Base-by-base conservation (phyloP, 2,113 vertebrate genomes). In the Hippocampus comes region DNA sequence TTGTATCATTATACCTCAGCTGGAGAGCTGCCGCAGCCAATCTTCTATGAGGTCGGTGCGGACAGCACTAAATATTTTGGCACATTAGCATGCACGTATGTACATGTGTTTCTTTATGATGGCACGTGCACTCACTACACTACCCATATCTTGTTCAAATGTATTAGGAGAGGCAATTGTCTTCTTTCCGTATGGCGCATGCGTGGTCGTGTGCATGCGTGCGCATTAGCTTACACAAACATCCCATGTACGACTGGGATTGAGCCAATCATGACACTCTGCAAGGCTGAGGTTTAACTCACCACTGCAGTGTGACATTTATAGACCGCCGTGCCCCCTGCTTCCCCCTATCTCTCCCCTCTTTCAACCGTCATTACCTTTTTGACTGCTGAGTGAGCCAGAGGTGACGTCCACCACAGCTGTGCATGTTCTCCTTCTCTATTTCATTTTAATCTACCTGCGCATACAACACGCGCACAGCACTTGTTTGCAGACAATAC, bases 241-340 rank as follows among this genome's bases (percentile, higher is more conserved):
- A 81, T 79, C 83, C 53, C 74, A 76, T 60, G 64, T 74, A 68
- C n/a, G 63, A 60, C 25, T 73, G 72, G 81, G 82, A 78, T 77
- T 78, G 53, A 63, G 34, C 27, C 15, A 74, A 53, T 83, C 83
- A 77, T 84, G 68, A 80, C 81, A 89, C 42, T 11, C 42, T 43
- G 42, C 10, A 69, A 68, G 70, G 81, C 78, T 74, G 82, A 88
- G 78, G 79, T 73, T 79, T 76, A 86, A 83, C 81, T 78, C 53
- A 70, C 78, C 83, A 48, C 68, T 79, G 48, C 74, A 78, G 69
- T 78, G 76, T 85, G 83, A 86, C 87, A 82, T 86, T 79, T 85
- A 76, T 78, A 82, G 73, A 74, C 77, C 75, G 71, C 1, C 20
- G 72, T 89, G 84, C 85, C 82, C 79, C 74, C 67, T 65, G 69